Percentiles rank a stretch among this genome's conserved stretches.
Conservation (phyloP, 1,140 invertebrate genomes). For the Phymorhynchus buccinoides region DNA sequence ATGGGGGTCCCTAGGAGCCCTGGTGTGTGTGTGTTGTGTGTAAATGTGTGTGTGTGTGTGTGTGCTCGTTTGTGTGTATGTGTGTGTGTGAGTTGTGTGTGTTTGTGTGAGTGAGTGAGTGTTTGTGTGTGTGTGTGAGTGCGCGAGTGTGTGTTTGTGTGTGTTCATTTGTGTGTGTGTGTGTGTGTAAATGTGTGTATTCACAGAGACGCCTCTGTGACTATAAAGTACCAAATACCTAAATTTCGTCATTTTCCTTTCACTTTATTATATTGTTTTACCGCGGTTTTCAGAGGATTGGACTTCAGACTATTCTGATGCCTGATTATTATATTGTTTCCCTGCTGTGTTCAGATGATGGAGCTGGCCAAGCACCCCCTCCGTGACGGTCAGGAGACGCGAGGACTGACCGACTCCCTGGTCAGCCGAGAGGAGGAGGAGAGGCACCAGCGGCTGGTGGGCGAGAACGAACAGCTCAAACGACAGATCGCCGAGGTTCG, state of each 20-base stretch:
- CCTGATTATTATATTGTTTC: background rate
- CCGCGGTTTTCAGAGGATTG: no score
- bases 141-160: background rate
- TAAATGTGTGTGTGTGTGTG: no score
- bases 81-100: no score
- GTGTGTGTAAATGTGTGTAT: background rate
- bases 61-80: background rate
- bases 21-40: no score
- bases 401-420: slow-evolving; percentile 80
- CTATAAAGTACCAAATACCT: no score
- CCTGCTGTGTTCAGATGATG: slow-evolving; percentile 49
- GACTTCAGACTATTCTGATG: no score
- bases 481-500: slow-evolving; percentile 91
- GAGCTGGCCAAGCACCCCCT: slow-evolving; percentile 51
- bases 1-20: no score
- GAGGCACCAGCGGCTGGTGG: slow-evolving; percentile 91
- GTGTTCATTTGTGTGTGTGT: background rate
- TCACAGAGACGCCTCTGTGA: background rate
- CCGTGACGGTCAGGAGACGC: slow-evolving; percentile 58
- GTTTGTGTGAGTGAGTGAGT: no score
- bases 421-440: slow-evolving; percentile 93
- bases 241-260: no score
- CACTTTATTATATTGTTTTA: background rate
- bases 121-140: background rate
- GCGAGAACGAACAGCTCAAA: slow-evolving; percentile 96